Evolutionary conservation across 1,140 invertebrate genomes (phyloP).

Genomic region (Drosophila malerkotliana): DNA sequence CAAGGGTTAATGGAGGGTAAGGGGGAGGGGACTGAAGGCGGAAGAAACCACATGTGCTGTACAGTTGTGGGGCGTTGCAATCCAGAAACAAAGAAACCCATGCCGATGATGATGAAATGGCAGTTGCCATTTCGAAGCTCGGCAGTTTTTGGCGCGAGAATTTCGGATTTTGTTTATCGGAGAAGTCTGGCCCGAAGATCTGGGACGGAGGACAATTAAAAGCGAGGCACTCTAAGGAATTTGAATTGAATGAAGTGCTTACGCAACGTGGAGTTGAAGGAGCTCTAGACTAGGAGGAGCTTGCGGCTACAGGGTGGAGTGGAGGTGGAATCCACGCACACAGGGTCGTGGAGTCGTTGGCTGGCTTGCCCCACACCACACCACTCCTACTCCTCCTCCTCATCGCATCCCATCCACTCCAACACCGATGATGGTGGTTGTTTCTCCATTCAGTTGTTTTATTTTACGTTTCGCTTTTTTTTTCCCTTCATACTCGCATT

Average conservation of each 20-base stretch:
- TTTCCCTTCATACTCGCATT: constrained; percentile 38
- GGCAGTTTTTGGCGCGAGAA: constrained; percentile 1
- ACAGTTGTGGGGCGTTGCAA: constrained; percentile 72
- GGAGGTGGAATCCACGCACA: constrained; percentile 16
- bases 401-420: constrained; percentile 1
- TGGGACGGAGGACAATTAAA: constrained; percentile 36
- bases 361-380: constrained; percentile 31
- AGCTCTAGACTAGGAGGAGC: constrained; percentile 23
- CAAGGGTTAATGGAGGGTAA: neutral
- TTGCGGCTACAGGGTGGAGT: neutral
- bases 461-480: constrained; percentile 45
- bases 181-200: too few species aligned
- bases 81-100: neutral
- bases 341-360: constrained; percentile 43
- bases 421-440: constrained; percentile 42
- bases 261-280: constrained; percentile 77
- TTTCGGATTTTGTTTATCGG: too few species aligned
- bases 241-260: constrained; percentile 79
- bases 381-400: neutral
- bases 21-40: neutral
- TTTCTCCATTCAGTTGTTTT: constrained; percentile 51
- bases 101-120: constrained; percentile 18
- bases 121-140: constrained; percentile 8
- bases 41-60: constrained; percentile 42
- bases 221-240: constrained; percentile 56